Conservation (phyloP, 2,888 invertebrate species). For the Rhogogaster chlorosoma region DNA sequence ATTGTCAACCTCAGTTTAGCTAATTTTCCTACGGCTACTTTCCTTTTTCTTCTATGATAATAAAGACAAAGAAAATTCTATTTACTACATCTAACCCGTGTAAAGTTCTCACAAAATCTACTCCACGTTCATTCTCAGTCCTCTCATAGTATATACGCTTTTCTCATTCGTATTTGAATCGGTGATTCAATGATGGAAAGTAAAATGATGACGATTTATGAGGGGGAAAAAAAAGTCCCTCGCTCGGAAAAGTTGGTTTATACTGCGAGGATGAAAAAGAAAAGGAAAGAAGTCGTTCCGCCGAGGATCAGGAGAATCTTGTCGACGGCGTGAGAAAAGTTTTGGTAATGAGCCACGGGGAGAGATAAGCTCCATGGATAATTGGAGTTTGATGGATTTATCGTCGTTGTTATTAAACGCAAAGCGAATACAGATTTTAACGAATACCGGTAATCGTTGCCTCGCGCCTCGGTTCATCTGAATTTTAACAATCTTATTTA, state of each 20-base stretch:
- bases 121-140: not conserved
- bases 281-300: not conserved
- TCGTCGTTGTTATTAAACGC: conserved; percentile 7
- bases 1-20: conserved; percentile 22
- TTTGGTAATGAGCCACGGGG: conserved; percentile 14
- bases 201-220: not conserved
- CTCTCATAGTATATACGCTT: not conserved
- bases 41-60: not conserved
- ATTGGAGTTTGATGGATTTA: conserved; percentile 34
- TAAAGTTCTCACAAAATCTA: not conserved
- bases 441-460: not conserved
- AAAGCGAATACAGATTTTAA: not conserved
- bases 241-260: conserved; percentile 7
- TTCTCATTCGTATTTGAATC: not conserved
- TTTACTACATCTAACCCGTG: not conserved
- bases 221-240: not conserved
- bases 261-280: not conserved
- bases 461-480: no score
- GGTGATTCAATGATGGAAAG: not conserved
- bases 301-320: conserved; percentile 12
- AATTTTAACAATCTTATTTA: not conserved
- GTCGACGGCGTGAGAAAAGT: conserved; percentile 13
- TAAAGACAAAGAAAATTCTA: not conserved
- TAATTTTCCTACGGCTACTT: not conserved
- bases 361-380: conserved; percentile 6